Conservation (phyloP, 2,888 invertebrate genomes). For the Mechanitis messenoides region DNA sequence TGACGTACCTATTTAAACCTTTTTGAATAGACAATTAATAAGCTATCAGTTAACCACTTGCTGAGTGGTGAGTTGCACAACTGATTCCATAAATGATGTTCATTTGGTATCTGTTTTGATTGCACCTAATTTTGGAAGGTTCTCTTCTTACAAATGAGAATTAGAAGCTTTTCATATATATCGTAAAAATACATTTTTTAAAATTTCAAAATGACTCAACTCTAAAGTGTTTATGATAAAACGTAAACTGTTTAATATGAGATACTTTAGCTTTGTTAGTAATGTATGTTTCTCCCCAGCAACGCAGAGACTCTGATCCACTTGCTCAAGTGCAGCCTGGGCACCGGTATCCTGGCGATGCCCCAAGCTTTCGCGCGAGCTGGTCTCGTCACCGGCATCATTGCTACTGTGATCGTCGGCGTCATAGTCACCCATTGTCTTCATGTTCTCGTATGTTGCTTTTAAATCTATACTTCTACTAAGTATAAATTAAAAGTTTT, state of each 20-base stretch:
- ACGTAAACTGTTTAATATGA: not conserved
- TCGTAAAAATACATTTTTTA: too few relatives aligned
- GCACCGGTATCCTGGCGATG: constrained; percentile 96
- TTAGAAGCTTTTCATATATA: not conserved
- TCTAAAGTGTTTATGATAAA: too few relatives aligned
- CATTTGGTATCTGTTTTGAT: too few relatives aligned
- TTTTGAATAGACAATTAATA: not conserved
- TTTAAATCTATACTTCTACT: not conserved
- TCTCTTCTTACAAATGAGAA: not conserved
- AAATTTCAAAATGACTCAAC: too few relatives aligned
- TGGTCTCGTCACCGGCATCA: constrained; percentile 86
- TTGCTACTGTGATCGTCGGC: constrained; percentile 87
- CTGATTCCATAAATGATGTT: too few relatives aligned
- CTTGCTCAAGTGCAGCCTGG: constrained; percentile 92
- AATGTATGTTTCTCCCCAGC: constrained; percentile 62
- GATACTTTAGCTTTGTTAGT: not conserved
- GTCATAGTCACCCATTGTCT: constrained; percentile 90
- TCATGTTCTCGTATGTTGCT: constrained; percentile 80
- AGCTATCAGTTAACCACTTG: too few relatives aligned
- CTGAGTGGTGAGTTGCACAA: too few relatives aligned
- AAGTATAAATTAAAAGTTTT: too few relatives aligned
- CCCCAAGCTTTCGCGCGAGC: constrained; percentile 93
- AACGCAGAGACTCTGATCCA: constrained; percentile 89
- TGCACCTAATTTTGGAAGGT: too few relatives aligned
- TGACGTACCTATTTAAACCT: not conserved